Base-by-base conservation (phyloP, 2,113 vertebrate genomes). In the Drymodes brunneopygia region DNA sequence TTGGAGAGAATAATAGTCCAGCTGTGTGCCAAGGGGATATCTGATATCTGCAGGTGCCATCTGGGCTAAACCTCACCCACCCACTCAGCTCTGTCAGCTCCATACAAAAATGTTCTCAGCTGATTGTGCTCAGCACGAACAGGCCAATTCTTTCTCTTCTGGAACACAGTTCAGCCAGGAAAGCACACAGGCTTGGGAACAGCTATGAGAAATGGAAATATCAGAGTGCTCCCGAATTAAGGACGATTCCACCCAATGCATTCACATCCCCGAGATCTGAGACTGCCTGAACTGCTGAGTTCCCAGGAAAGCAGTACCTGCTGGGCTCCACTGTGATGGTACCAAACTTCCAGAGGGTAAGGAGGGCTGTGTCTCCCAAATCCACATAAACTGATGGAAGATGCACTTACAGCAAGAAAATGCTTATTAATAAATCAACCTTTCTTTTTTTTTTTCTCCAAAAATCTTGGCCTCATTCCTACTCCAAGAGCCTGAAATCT, bases 21-120 rank as follows among this genome's bases (percentile, higher is more conserved):
- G 44, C 18, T 71, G 70, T 57, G 73, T 2, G 90, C 95, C 93
- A 96, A 84, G 47, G 62, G 58, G 60, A 60, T 96, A 94, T 95
- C 96, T 95, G 60, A 60, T 96, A 94, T 95, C 96, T 95, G 75
- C 80, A 81, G 89, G 86, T 93, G 85, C 64, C 94, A 96, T 64
- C 92, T 93, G 90, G 93, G 72, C 79, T 95, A 81, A 91, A 67
- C 92, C 75, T 56, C 16, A 88, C 2, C 90, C 92, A 86, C 96
- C 95, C 93, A 92, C 21, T 28, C 75, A 93, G 56, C n/a, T 84
- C 69, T 71, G 57, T 88, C 82, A 86, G 67, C 8, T 33, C 75
- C 79, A 51, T 3, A 93, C 25, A 72, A 61, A 88, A 87, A n/a
- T 57, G 56, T 77, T 84, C 86, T 24, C 72, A 61, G 8, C 36